A percentile compares a stretch with the other conserved stretches of the same genome.
Conservation (phyloP, 1,140 invertebrate genomes). For the Gryllus bimaculatus region DNA sequence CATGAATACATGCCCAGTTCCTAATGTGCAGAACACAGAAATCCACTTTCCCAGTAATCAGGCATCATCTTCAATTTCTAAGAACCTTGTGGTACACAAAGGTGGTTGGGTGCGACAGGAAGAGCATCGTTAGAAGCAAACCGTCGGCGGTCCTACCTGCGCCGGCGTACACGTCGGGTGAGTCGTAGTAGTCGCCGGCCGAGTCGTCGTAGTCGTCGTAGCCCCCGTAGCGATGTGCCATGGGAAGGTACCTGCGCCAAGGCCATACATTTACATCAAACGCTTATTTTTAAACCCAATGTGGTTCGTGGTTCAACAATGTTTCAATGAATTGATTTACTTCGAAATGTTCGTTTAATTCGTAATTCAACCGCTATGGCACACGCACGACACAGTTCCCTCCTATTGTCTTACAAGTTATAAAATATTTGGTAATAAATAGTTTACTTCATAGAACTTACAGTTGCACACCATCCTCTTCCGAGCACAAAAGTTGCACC, state of each 20-base stretch:
- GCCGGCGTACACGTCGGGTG: not conserved
- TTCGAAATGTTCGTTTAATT: no score
- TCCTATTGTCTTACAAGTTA: no score
- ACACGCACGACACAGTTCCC: no score
- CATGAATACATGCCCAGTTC: not conserved
- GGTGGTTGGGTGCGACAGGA: not conserved
- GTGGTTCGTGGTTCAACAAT: no score
- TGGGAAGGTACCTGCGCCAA: not conserved
- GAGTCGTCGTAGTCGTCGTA: not conserved
- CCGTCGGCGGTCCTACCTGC: not conserved
- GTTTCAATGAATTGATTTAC: no score
- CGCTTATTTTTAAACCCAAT: no score
- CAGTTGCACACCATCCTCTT: no score
- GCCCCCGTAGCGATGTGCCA: not conserved
- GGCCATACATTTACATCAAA: no score
- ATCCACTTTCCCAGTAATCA: not conserved
- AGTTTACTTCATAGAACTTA: no score
- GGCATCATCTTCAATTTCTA: not conserved
- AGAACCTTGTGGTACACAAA: not conserved
- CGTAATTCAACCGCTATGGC: no score
- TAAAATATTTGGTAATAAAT: no score
- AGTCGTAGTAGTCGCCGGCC: not conserved
- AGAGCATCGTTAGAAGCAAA: not conserved
- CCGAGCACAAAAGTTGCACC: no score
- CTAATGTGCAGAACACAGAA: not conserved